phyloP scores from a whole-genome alignment of 2,888 invertebrate species.

The Elaeidobius kamerunicus region DNA sequence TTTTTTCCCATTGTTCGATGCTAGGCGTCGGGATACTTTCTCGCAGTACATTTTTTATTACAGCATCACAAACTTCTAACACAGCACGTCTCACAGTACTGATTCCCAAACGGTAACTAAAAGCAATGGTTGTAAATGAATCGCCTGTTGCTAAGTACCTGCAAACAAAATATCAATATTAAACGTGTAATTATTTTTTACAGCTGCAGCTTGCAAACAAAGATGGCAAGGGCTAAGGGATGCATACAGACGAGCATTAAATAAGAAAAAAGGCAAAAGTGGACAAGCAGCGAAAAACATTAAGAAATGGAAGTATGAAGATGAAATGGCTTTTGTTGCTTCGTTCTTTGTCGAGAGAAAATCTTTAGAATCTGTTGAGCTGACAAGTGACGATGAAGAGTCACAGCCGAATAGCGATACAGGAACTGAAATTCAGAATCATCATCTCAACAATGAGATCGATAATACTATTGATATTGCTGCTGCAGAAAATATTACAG shows the following conservation, averaged over 20 bases:
- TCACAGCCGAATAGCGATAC: neutral
- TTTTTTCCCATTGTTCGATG: conserved; percentile 8
- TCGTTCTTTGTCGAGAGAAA: conserved; percentile 15
- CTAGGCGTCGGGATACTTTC: conserved; percentile 13
- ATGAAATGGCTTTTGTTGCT: conserved; percentile 23
- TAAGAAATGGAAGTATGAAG: conserved; percentile 24
- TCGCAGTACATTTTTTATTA: conserved; percentile 7
- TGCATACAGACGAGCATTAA: conserved; percentile 17
- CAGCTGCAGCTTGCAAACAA: conserved; percentile 18
- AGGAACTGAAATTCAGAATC: too few relatives aligned
- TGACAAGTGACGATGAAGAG: conserved; percentile 15
- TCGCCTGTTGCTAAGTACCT: conserved; percentile 36
- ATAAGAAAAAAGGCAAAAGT: conserved; percentile 18
- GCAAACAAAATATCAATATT: conserved; percentile 23
- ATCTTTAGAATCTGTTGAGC: conserved; percentile 13
- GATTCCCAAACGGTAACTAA: conserved; percentile 34
- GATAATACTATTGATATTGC: neutral
- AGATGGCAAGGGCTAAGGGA: conserved; percentile 18
- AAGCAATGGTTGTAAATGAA: conserved; percentile 33
- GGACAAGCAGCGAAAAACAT: conserved; percentile 20
- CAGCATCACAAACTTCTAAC: conserved; percentile 13
- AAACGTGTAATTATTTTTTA: conserved; percentile 3
- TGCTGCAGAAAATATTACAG: conserved; percentile 3
- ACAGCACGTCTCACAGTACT: conserved; percentile 32
- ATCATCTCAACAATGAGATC: neutral